Percentiles rank a stretch among this genome's conserved stretches.
These are phyloP conservation scores for Tapera naevia DNA, from an alignment of 2,797 vertebrate species.

Conservation along the genomic window DNA sequence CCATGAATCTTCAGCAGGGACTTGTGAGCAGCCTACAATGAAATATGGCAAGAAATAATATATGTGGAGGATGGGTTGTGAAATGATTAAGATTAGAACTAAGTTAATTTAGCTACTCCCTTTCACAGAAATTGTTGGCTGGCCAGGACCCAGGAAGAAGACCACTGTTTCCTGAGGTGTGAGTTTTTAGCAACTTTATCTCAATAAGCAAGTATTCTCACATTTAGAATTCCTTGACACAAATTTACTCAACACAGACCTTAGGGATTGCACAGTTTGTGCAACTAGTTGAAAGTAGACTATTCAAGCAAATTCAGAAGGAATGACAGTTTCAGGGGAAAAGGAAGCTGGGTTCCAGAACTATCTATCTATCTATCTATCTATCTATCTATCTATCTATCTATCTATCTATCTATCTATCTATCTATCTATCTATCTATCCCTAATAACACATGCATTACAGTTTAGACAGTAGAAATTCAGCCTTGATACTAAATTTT, in stretches of 20 bases:
- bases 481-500: neutral
- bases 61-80: neutral
- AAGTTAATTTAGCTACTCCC: neutral
- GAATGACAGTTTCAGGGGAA: neutral
- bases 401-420: neutral
- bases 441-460: neutral
- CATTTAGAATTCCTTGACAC: neutral
- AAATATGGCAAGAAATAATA: neutral
- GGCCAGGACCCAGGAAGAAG: neutral
- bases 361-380: neutral
- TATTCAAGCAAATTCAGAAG: neutral
- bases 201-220: neutral
- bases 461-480: neutral
- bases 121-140: neutral
- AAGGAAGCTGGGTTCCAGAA: neutral
- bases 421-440: neutral
- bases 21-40: slow-evolving; percentile 83
- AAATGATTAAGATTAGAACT: neutral
- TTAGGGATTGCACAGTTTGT: neutral
- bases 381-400: neutral
- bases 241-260: neutral
- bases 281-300: neutral
- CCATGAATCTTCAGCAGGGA: slow-evolving; percentile 84
- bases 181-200: neutral
- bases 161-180: no score